These are phyloP conservation scores for Geopemphigus sp. DNA, from an alignment of 1,140 invertebrate genomes.

Conservation along the genomic window DNA sequence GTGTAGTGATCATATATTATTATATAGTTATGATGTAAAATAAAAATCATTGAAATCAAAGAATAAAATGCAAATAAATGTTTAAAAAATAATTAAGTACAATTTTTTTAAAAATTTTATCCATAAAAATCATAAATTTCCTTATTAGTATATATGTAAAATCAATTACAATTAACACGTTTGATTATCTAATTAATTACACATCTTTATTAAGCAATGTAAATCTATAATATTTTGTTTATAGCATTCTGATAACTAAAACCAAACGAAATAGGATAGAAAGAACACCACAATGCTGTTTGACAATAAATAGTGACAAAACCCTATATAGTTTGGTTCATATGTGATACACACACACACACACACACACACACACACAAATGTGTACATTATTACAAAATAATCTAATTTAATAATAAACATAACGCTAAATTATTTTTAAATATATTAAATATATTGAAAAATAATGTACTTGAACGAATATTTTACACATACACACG, in stretches of 20 bases:
- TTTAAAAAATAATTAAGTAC: conserved; percentile 21
- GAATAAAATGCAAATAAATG: background rate
- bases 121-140: background rate
- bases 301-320: background rate
- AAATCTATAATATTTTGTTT: background rate
- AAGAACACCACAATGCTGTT: background rate
- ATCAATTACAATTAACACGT: background rate
- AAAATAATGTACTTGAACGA: background rate
- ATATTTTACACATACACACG: background rate
- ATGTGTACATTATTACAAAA: background rate
- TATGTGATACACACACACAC: background rate
- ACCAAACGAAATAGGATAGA: background rate
- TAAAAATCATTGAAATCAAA: background rate
- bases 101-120: background rate
- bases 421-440: background rate
- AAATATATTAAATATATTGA: conserved; percentile 24
- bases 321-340: background rate
- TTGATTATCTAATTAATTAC: background rate
- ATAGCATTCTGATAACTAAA: background rate
- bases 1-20: background rate
- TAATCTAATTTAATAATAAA: background rate
- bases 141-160: background rate
- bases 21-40: background rate
- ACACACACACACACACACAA: no score
- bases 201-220: background rate